A percentile compares a stretch with the other conserved stretches of the same genome.
Evolutionary conservation across 1,140 invertebrate genomes (phyloP).

Genomic region (Hyles euphorbiae): DNA sequence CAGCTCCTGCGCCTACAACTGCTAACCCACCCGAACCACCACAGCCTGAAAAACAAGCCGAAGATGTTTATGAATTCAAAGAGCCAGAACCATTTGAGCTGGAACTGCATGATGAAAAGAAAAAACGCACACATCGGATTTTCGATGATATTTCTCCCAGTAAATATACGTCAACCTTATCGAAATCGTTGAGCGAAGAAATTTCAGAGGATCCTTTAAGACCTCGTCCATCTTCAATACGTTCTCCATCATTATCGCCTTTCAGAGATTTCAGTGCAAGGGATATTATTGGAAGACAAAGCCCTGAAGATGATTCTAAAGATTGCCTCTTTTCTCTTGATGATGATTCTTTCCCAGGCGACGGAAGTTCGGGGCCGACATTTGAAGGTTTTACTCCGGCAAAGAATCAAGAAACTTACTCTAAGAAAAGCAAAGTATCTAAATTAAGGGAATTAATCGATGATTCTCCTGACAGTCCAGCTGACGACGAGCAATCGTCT

Average conservation of each 20-base stretch:
- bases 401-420: slow-evolving; percentile 74
- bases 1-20: slow-evolving; percentile 14
- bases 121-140: slow-evolving; percentile 76
- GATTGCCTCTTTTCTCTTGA: slow-evolving; percentile 77
- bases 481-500: slow-evolving; percentile 74
- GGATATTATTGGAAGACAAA: slow-evolving; percentile 42
- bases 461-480: slow-evolving; percentile 70
- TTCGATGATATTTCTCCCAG: slow-evolving; percentile 76
- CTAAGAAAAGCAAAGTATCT: slow-evolving; percentile 70
- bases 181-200: slow-evolving; percentile 65
- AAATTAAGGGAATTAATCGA: slow-evolving; percentile 72
- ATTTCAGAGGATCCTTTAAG: slow-evolving; percentile 58
- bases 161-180: slow-evolving; percentile 65
- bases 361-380: slow-evolving; percentile 64
- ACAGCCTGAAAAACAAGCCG: slow-evolving; percentile 70
- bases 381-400: slow-evolving; percentile 74
- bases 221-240: slow-evolving; percentile 47
- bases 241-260: slow-evolving; percentile 63
- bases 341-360: slow-evolving; percentile 75
- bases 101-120: slow-evolving; percentile 81
- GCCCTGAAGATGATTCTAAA: slow-evolving; percentile 76
- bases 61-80: slow-evolving; percentile 92
- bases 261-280: slow-evolving; percentile 64
- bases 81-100: slow-evolving; percentile 91
- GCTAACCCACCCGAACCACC: slow-evolving; percentile 40